These are phyloP conservation scores for Chrosomus eos DNA, from an alignment of 2,797 vertebrate species.

Conservation along the genomic window DNA sequence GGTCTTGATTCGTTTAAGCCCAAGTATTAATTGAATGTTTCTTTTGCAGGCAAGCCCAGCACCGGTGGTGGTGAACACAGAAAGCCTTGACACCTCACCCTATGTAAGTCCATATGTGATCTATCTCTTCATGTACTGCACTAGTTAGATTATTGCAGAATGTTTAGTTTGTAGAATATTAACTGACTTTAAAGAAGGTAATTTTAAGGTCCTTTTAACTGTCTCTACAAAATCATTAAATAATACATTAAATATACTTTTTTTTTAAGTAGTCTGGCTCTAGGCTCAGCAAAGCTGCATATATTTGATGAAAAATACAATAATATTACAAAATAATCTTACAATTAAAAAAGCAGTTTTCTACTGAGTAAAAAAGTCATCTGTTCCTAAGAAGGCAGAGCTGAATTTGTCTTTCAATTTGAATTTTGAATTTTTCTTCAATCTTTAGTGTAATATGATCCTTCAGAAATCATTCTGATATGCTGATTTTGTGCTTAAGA, in stretches of 20 bases:
- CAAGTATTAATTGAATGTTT: constrained; percentile 49
- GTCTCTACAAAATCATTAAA: neutral
- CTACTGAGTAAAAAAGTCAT: neutral
- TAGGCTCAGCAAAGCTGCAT: neutral
- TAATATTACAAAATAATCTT: neutral
- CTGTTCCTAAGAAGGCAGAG: neutral
- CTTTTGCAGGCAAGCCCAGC: constrained; percentile 91
- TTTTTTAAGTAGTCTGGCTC: neutral
- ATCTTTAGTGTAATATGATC: neutral
- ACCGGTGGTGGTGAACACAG: constrained; percentile 94
- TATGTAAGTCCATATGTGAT: constrained; percentile 84
- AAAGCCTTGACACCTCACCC: constrained; percentile 88
- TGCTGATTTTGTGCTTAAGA: neutral
- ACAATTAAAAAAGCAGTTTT: neutral
- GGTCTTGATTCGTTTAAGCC: neutral
- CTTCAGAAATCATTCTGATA: neutral
- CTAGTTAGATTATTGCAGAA: neutral
- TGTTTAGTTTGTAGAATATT: neutral
- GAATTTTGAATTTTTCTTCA: too few relatives aligned
- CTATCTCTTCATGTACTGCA: constrained; percentile 50
- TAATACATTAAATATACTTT: neutral
- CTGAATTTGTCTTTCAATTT: too few relatives aligned
- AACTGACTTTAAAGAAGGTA: neutral
- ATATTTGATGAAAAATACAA: neutral
- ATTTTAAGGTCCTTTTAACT: neutral